Evolutionary conservation across 1,140 invertebrate genomes (phyloP).

Genomic region (Zelostemma sp.): DNA sequence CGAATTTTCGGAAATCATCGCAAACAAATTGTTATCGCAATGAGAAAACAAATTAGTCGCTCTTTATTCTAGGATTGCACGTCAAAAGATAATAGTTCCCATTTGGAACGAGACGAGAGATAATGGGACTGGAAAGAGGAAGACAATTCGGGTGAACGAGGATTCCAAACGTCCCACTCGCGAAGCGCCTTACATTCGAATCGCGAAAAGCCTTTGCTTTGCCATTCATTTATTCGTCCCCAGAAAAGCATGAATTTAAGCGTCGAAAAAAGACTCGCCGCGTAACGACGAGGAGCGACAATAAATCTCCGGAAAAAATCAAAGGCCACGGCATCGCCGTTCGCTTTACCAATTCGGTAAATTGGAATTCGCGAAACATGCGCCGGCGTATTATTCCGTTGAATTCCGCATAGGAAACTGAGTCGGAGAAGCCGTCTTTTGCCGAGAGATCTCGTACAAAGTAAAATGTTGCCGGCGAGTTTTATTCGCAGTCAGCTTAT

Average conservation of each 20-base stretch:
- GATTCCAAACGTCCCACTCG: neutral
- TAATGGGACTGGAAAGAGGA: slow-evolving; percentile 25
- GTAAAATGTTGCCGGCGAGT: slow-evolving; percentile 22
- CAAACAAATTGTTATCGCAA: slow-evolving; percentile 5
- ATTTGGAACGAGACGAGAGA: slow-evolving; percentile 37
- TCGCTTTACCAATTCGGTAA: slow-evolving; percentile 1
- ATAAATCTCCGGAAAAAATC: neutral
- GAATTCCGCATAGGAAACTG: slow-evolving; percentile 1
- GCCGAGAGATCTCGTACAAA: slow-evolving; percentile 3
- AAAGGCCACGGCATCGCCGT: neutral
- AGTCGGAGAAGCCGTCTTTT: neutral
- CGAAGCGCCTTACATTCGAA: neutral
- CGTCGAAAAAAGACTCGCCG: no score
- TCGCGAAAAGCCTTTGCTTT: no score
- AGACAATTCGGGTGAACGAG: slow-evolving; percentile 1
- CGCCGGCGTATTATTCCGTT: neutral
- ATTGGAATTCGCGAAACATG: slow-evolving; percentile 1
- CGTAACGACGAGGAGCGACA: no score
- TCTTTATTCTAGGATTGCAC: slow-evolving; percentile 43
- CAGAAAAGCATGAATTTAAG: no score
- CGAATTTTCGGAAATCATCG: slow-evolving; percentile 19
- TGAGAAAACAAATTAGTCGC: slow-evolving; percentile 31
- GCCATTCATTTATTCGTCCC: no score
- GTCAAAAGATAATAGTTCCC: slow-evolving; percentile 36
- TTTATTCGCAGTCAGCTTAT: slow-evolving; percentile 10